A percentile compares a stretch with the other conserved stretches of the same genome.
Evolutionary conservation across 1,140 invertebrate genomes (phyloP).

Genomic region (Bactericera cockerelli): DNA sequence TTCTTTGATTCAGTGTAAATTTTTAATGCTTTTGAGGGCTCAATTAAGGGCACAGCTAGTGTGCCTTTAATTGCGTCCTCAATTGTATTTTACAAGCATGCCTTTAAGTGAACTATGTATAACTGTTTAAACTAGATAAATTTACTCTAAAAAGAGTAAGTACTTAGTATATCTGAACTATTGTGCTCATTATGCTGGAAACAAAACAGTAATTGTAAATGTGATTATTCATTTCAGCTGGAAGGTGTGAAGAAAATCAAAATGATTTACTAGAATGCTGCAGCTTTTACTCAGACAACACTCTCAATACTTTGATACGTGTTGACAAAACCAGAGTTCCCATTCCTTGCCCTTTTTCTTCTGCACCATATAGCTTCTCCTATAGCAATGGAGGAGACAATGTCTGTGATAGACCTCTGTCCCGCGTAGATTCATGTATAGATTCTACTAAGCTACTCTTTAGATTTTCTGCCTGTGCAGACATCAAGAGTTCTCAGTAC

Average conservation of each 20-base stretch:
- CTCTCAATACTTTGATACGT: not conserved
- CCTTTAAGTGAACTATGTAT: too few species aligned
- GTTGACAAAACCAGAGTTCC: not conserved
- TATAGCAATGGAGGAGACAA: not conserved
- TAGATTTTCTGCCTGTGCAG: conserved; percentile 81
- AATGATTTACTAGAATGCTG: not conserved
- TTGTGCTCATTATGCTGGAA: too few species aligned
- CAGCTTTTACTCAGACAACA: not conserved
- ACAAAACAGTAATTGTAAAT: too few species aligned
- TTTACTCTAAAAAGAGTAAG: too few species aligned
- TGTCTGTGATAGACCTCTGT: conserved; percentile 36
- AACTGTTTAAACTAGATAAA: too few species aligned
- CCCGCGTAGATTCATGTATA: conserved; percentile 64
- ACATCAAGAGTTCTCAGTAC: conserved; percentile 37
- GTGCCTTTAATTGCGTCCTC: too few species aligned
- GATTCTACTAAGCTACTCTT: conserved; percentile 63
- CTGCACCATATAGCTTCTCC: not conserved
- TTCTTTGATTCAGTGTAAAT: too few species aligned
- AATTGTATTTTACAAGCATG: too few species aligned
- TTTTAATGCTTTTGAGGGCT: too few species aligned
- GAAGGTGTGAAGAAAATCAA: not conserved
- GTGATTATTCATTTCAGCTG: not conserved
- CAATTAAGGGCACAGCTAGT: too few species aligned
- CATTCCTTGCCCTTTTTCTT: not conserved
- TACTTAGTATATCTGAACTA: too few species aligned